Evolutionary conservation across 2,888 invertebrate species (phyloP), one percentile per base, ranked within the genome.

Genomic region (Timema cristinae): DNA sequence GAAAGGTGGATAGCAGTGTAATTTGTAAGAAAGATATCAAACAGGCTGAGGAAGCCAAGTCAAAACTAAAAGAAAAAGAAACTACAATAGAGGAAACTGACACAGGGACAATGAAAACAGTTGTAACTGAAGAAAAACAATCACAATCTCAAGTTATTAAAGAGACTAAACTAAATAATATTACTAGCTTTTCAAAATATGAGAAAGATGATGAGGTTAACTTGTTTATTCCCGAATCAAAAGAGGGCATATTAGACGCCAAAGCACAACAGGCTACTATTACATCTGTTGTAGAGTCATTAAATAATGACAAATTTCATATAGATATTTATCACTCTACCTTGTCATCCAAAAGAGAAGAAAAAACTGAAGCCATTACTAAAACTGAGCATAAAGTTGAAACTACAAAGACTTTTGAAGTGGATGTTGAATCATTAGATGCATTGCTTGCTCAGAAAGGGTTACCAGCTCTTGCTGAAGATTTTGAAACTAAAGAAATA

Each of bases 91-190:
- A 76, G 71, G 78, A 78, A 74, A 76, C 75, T 50, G 77, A 78
- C 48, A 75, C 74, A 48, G 72, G 63, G 32, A 84, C 73, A 83
- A 84, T 48, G 85, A 85, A 67, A 76, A 73, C 79, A 83, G 84
- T 13, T 84, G 82, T 79, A 77, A 84, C 11, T 79, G 85, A 75
- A 82, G 82, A 13, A 81, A 72, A 52, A 73, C 84, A 86, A 32
- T 84, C 86, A 16, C 84, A 84, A 74, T 79, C 86, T 54, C 83
- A 84, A 32, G 78, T 79, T 15, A 78, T 85, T 69, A 67, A 75
- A 71, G 77, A 76, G 74, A 76, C 77, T 32, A 32, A 32, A 32
- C 32, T 32, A 32, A 4, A 32, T 2, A 32, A 32, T 32, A 32
- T 32, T 32, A 32, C 32, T 32, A 32, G 32, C 32, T 32, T 32